A percentile compares a stretch with the other conserved stretches of the same genome.
These are phyloP conservation scores for Cinclus mexicanus DNA, from an alignment of 2,113 vertebrate species.

Conservation along the genomic window DNA sequence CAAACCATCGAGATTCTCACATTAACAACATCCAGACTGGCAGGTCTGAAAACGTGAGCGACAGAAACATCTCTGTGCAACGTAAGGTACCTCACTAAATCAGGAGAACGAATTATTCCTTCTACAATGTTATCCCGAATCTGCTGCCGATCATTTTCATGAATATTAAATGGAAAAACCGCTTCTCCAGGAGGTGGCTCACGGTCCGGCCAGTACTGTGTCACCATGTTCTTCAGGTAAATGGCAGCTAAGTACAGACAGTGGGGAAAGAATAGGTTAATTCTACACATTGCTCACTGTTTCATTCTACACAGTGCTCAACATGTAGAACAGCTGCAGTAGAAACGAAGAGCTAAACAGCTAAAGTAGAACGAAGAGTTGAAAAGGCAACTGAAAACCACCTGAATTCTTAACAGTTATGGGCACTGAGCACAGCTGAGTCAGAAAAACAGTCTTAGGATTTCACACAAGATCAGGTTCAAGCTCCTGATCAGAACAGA, in stretches of 20 bases:
- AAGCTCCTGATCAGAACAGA: background rate
- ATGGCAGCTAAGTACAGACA: constrained; percentile 84
- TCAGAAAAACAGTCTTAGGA: background rate
- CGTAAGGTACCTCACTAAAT: constrained; percentile 87
- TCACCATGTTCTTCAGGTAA: constrained; percentile 99
- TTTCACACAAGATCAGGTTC: background rate
- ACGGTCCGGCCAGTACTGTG: constrained; percentile 96
- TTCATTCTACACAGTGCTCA: background rate
- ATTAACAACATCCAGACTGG: background rate
- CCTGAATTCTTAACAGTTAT: background rate
- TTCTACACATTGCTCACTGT: background rate
- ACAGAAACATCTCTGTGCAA: background rate
- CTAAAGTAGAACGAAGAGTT: background rate
- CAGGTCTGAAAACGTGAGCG: background rate
- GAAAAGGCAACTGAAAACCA: background rate
- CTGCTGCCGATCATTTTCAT: constrained; percentile 95
- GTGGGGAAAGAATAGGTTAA: background rate
- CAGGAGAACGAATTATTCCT: constrained; percentile 93
- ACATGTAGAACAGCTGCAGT: background rate
- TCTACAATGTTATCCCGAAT: constrained; percentile 95
- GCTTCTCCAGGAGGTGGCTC: constrained; percentile 88
- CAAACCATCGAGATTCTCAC: background rate
- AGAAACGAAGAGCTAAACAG: too few species aligned
- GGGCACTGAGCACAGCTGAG: background rate
- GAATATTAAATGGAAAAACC: constrained; percentile 94